Percentiles rank a stretch among this genome's conserved stretches.
Conservation (phyloP, 2,888 invertebrate species). For the Nymphalis urticae region DNA sequence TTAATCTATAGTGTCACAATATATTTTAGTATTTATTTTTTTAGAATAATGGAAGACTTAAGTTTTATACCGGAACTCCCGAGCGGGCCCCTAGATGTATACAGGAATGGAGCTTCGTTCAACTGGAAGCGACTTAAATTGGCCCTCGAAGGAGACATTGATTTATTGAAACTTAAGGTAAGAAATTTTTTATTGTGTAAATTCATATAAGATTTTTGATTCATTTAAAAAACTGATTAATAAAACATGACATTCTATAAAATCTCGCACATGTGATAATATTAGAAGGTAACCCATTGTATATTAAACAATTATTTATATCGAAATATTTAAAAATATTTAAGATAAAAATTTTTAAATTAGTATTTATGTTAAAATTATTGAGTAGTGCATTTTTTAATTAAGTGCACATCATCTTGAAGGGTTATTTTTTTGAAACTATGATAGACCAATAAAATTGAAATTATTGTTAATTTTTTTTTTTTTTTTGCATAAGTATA, state of each 20-base stretch:
- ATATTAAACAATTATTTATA: no score
- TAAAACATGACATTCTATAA: neutral
- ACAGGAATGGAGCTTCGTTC: conserved; percentile 90
- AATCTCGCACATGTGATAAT: no score
- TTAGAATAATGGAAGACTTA: conserved; percentile 74
- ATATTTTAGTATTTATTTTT: conserved; percentile 14
- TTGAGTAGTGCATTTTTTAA: no score
- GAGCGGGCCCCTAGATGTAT: conserved; percentile 88
- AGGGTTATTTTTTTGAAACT: no score
- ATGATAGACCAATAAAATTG: no score
- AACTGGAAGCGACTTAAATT: conserved; percentile 93
- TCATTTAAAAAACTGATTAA: neutral
- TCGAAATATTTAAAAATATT: no score
- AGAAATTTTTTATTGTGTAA: conserved; percentile 37
- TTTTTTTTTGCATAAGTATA: no score
- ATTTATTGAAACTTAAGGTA: conserved; percentile 89
- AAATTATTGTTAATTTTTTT: no score
- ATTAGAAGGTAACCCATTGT: no score
- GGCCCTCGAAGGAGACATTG: conserved; percentile 88
- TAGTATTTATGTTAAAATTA: no score
- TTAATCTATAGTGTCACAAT: neutral
- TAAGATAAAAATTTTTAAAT: no score
- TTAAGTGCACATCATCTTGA: no score
- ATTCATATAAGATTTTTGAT: neutral
- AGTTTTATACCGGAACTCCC: conserved; percentile 86